A percentile compares a stretch with the other conserved stretches of the same genome.
Evolutionary conservation across 2,888 invertebrate genomes (phyloP).

Genomic region (Pycnomerus fuliginosus): DNA sequence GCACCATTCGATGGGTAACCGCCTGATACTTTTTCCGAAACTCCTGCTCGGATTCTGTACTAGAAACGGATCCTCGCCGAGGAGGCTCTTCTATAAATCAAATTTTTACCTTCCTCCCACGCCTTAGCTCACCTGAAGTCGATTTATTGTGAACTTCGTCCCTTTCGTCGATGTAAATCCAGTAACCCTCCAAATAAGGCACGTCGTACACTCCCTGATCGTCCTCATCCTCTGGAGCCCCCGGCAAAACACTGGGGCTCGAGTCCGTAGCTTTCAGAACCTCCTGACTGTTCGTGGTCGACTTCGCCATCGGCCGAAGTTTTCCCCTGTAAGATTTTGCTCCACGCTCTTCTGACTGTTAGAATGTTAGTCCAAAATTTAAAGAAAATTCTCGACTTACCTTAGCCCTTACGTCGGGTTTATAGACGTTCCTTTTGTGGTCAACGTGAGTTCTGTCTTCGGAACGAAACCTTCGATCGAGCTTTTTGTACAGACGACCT

Average conservation of each 20-base stretch:
- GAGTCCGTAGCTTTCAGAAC: conserved; percentile 65
- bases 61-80: conserved; percentile 55
- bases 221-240: conserved; percentile 58
- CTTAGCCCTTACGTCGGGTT: conserved; percentile 79
- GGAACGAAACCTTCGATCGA: conserved; percentile 68
- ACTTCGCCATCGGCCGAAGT: conserved; percentile 63
- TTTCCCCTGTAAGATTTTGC: conserved; percentile 57
- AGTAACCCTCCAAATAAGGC: conserved; percentile 69
- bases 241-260: conserved; percentile 61
- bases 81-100: too few species aligned
- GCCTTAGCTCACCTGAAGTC: too few species aligned
- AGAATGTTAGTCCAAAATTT: conserved; percentile 12
- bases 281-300: conserved; percentile 72
- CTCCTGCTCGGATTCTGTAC: conserved; percentile 81
- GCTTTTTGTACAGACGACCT: conserved; percentile 73
- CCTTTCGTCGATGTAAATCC: conserved; percentile 74
- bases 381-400: not conserved
- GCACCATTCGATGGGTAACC: conserved; percentile 85
- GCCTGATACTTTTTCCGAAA: conserved; percentile 85
- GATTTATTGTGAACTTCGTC: conserved; percentile 68
- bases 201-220: conserved; percentile 75
- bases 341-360: conserved; percentile 71
- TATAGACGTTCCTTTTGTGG: conserved; percentile 67
- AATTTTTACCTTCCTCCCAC: too few species aligned
- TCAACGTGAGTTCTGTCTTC: conserved; percentile 76